These are phyloP conservation scores for Hydroisotoma schaefferi DNA, from an alignment of 2,888 invertebrate species.

Conservation along the genomic window DNA sequence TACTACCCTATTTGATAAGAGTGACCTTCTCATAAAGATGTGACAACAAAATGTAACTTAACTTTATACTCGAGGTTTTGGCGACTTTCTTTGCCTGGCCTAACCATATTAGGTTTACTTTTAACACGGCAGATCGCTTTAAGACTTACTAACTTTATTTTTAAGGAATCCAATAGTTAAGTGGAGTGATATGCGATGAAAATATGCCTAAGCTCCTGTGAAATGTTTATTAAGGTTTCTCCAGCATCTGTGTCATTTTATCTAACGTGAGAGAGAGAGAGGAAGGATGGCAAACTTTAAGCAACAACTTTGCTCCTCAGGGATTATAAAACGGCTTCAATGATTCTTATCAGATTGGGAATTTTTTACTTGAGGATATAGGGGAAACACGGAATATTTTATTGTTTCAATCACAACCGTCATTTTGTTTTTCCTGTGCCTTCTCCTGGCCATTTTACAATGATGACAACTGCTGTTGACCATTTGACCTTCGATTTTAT, in stretches of 20 bases:
- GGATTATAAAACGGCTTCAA: conserved; percentile 17
- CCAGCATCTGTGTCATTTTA: background rate
- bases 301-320: background rate
- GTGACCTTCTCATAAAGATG: conserved; percentile 37
- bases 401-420: conserved; percentile 48
- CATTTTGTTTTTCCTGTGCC: background rate
- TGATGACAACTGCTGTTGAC: conserved; percentile 37
- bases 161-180: too few relatives aligned
- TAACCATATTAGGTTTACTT: too few relatives aligned
- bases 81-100: too few relatives aligned
- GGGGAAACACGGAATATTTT: conserved; percentile 35
- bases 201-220: conserved; percentile 2
- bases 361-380: background rate
- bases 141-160: too few relatives aligned
- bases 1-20: conserved; percentile 43
- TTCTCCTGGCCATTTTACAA: conserved; percentile 16
- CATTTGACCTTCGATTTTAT: conserved; percentile 27
- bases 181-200: conserved; percentile 4
- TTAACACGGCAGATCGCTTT: too few relatives aligned
- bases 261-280: conserved; percentile 1
- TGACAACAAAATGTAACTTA: conserved; percentile 13
- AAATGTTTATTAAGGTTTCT: background rate
- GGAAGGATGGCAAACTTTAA: background rate
- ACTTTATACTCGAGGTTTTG: too few relatives aligned
- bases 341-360: conserved; percentile 3